Evolutionary conservation across 2,797 vertebrate genomes (phyloP), one percentile per base, ranked within the genome.

Genomic region (Pseudotriccus pelzelni): DNA sequence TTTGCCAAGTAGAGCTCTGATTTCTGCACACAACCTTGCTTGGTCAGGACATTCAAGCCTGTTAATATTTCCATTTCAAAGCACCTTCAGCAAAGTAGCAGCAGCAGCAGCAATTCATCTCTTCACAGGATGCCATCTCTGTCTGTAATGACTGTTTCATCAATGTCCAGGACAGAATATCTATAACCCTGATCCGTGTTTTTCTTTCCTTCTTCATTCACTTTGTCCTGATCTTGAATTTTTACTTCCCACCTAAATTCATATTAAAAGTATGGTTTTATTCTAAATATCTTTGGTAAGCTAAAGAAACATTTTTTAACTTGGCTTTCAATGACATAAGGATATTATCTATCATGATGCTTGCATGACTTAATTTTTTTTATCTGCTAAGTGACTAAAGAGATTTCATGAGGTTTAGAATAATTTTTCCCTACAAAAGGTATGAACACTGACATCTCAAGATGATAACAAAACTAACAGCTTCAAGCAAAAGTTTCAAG

Each of bases 21-120:
- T 96, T 97, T 96, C 84, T 67, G 12, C 62, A 56, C 24, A 89
- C 72, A 87, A 79, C 93, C 52, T 70, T 96, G 74, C 94, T 95
- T 94, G 90, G 91, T 93, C 86, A 97, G 95, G 82, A 95, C 87
- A 92, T 96, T 97, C 94, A 94, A 97, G 68, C 39, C 86, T 96
- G 62, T 89, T 95, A 96, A 86, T 85, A 97, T 97, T 97, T 97
- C 90, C 95, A 97, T 97, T 97, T 97, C 96, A 97, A 97, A 97
- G 96, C 72, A 90, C 84, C 83, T 94, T 95, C 87, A 97, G 72
- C 37, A 90, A 93, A 96, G 81, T 60, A 95, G 59, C 85, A 90
- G 39, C 83, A 94, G 43, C 84, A 94, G 58, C 76, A 91, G 75
- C 73, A 97, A 96, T 97, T 97, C 87, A 93, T 70, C 80, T 97